Base-by-base conservation (phyloP, 2,113 vertebrate species). In the Bucco capensis region DNA sequence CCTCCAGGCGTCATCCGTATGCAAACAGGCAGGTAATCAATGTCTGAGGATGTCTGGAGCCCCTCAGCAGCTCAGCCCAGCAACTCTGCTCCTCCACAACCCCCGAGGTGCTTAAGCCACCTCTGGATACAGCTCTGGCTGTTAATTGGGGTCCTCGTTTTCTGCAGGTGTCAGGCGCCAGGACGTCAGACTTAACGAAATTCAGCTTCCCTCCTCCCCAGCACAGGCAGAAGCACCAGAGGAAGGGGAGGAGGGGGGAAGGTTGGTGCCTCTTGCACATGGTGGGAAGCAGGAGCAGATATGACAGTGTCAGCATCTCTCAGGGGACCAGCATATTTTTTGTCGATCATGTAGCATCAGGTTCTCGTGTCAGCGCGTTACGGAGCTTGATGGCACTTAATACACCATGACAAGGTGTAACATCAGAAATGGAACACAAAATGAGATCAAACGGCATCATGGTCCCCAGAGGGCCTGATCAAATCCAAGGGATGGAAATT, bases 381-480 rank as follows among this genome's bases (percentile, higher is more conserved):
- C 14, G 58, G 27, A 83, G 91, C 92, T 91, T 91, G 93, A 92
- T 94, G 96, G 94, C 92, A 95, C 89, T 70, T 95, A 90, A 96
- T 88, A 69, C 89, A 22, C n/a, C 69, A 4, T 95, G 95, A 97
- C 95, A 96, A 88, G 42, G 88, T 96, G 96, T 96, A 95, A 95
- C 97, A 93, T 95, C 93, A 90, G 95, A 93, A 92, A 61, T 70
- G 88, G 40, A 92, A 95, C 89, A 92, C 91, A 88, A 95, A 95
- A 96, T 91, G 95, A 96, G 35, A 94, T 96, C 93, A 85, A 95
- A 96, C 87, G 76, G 94, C 95, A n/a, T 37, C 21, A 6, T 4
- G 42, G 60, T 89, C 95, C 95, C 93, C 94, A 76, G 94, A 91
- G 87, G 83, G 53, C 51, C 79, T 6, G 19, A 85, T 93, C 77